Evolutionary conservation across 2,888 invertebrate species (phyloP).

Genomic region (Hyles lineata): DNA sequence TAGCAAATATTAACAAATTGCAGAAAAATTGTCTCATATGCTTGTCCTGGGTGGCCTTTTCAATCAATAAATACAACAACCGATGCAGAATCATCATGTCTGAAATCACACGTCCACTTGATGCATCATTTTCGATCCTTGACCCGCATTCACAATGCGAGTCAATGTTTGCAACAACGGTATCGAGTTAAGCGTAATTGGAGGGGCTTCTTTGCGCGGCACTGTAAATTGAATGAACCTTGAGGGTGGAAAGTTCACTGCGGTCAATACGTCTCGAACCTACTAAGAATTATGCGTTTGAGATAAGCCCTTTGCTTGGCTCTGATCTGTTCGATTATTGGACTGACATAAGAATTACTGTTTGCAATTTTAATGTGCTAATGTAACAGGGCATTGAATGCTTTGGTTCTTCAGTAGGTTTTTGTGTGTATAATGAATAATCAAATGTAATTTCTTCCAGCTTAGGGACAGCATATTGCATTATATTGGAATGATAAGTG

Average conservation of each 20-base stretch:
- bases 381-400: too few species aligned
- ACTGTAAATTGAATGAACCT: constrained; percentile 48
- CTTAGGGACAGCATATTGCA: too few species aligned
- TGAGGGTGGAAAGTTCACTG: constrained; percentile 35
- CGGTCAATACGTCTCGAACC: neutral
- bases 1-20: too few species aligned
- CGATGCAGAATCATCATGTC: constrained; percentile 30
- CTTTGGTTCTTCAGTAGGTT: too few species aligned
- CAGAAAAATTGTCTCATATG: too few species aligned
- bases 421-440: too few species aligned
- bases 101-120: constrained; percentile 9
- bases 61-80: constrained; percentile 12
- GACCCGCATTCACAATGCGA: constrained; percentile 29
- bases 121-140: constrained; percentile 26
- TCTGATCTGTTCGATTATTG: neutral
- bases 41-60: neutral
- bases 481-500: too few species aligned
- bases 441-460: too few species aligned
- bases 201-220: constrained; percentile 38
- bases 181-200: constrained; percentile 21
- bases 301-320: neutral
- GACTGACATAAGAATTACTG: neutral
- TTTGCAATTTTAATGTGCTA: too few species aligned
- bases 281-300: neutral
- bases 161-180: constrained; percentile 24